Conservation (phyloP, 2,888 invertebrate genomes). For the Macrosiphum euphorbiae region DNA sequence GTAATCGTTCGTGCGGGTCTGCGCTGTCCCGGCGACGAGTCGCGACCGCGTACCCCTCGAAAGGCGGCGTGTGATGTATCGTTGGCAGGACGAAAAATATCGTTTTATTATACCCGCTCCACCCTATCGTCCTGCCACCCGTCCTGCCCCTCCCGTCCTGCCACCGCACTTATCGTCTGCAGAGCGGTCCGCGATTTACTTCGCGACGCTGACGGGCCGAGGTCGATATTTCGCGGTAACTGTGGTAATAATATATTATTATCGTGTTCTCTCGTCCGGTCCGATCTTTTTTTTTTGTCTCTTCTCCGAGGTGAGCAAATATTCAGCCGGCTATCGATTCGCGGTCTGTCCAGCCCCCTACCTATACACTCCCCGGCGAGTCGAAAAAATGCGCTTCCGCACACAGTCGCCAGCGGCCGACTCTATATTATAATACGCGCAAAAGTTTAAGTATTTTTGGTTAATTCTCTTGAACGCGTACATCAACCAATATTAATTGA, state of each 20-base stretch:
- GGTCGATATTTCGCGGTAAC: background rate
- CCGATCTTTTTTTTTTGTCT: background rate
- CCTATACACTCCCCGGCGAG: background rate
- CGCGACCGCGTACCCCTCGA: background rate
- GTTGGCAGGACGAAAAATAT: conserved; percentile 49
- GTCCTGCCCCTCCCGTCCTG: too few species aligned
- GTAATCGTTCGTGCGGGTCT: conserved; percentile 61
- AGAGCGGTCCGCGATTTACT: background rate
- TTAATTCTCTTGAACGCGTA: background rate
- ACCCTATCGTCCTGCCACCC: too few species aligned
- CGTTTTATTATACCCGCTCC: conserved; percentile 49
- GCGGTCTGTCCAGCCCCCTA: background rate
- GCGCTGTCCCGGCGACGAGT: conserved; percentile 12
- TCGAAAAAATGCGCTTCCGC: background rate
- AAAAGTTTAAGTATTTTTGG: background rate
- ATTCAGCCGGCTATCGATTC: background rate
- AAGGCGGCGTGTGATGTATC: conserved; percentile 3
- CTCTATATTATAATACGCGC: too few species aligned
- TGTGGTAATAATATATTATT: background rate
- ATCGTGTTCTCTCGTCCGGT: background rate
- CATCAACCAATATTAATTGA: too few species aligned
- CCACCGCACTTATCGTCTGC: background rate
- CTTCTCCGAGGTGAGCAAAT: background rate
- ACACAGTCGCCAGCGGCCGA: background rate
- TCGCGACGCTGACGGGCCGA: background rate